phyloP scores from a whole-genome alignment of 1,140 invertebrate species.

The Euwallacea fornicatus region DNA sequence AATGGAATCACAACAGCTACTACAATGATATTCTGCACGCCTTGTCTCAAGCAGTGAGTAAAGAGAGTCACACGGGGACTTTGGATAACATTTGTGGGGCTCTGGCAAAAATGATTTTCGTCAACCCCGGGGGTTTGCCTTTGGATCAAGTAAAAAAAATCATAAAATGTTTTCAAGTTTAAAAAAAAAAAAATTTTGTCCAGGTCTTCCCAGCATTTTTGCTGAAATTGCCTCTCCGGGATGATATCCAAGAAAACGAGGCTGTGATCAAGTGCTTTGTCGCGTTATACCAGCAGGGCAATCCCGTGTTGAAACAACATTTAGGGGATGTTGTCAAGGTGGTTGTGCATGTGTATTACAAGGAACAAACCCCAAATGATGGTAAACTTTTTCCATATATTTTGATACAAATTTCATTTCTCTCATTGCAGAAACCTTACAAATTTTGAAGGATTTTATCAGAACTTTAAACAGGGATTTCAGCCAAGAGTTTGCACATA shows the following conservation, averaged over 20 bases:
- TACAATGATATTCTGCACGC: constrained; percentile 67
- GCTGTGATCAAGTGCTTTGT: constrained; percentile 69
- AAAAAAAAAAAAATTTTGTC: no score
- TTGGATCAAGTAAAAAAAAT: constrained; percentile 60
- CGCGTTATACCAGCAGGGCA: constrained; percentile 62
- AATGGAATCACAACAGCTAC: constrained; percentile 52
- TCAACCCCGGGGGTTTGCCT: constrained; percentile 65
- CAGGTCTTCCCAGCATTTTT: constrained; percentile 74
- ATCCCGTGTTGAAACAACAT: constrained; percentile 57
- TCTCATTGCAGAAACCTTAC: constrained; percentile 56
- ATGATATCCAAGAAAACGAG: constrained; percentile 75
- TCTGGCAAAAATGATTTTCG: constrained; percentile 70
- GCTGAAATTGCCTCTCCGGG: constrained; percentile 69
- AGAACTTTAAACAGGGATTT: constrained; percentile 61
- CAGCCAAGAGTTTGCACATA: constrained; percentile 57
- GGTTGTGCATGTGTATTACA: constrained; percentile 58
- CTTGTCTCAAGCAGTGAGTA: constrained; percentile 64
- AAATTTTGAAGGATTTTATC: constrained; percentile 56
- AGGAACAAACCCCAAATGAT: constrained; percentile 56
- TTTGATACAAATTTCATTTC: constrained; percentile 8
- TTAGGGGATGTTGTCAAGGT: constrained; percentile 60
- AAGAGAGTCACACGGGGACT: constrained; percentile 64
- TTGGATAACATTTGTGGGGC: constrained; percentile 80
- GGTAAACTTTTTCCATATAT: constrained; percentile 47
- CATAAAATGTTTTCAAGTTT: background rate